Percentiles rank a stretch among this genome's conserved stretches.
Conservation (phyloP, 2,797 vertebrate genomes). For the Neomorphus geoffroyi region DNA sequence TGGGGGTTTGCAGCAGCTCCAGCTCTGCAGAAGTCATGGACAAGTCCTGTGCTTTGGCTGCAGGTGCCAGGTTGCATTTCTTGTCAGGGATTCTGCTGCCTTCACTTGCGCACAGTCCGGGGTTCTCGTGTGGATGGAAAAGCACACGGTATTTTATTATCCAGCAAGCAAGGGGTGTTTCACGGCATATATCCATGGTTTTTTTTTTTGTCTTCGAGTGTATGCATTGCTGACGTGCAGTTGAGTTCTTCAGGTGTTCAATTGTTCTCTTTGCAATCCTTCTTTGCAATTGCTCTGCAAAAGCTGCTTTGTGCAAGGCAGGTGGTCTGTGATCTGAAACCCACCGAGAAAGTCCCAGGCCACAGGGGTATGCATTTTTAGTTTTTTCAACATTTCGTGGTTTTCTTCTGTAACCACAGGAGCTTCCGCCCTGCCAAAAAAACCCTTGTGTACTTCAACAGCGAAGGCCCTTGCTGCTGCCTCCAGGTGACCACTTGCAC, state of each 20-base stretch:
- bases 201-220: neutral
- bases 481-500: neutral
- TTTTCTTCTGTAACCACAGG: slow-evolving; percentile 43
- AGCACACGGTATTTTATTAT: accelerated
- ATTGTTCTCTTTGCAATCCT: neutral
- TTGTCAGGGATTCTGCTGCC: neutral
- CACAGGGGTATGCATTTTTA: neutral
- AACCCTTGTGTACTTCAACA: neutral
- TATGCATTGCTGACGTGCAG: neutral
- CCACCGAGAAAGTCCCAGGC: neutral
- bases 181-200: accelerated
- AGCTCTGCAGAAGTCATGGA: neutral
- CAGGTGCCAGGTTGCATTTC: neutral
- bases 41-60: accelerated
- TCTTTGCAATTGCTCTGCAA: neutral
- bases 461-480: neutral
- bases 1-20: neutral
- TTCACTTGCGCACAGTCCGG: accelerated
- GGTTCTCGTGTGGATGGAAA: accelerated
- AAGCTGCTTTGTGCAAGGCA: neutral
- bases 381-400: neutral
- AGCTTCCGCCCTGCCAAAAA: slow-evolving; percentile 47
- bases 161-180: neutral
- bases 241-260: neutral
- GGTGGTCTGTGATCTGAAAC: slow-evolving; percentile 25